These are phyloP conservation scores for Venustaconcha ellipsiformis DNA, from an alignment of 1,140 invertebrate species.

Conservation along the genomic window DNA sequence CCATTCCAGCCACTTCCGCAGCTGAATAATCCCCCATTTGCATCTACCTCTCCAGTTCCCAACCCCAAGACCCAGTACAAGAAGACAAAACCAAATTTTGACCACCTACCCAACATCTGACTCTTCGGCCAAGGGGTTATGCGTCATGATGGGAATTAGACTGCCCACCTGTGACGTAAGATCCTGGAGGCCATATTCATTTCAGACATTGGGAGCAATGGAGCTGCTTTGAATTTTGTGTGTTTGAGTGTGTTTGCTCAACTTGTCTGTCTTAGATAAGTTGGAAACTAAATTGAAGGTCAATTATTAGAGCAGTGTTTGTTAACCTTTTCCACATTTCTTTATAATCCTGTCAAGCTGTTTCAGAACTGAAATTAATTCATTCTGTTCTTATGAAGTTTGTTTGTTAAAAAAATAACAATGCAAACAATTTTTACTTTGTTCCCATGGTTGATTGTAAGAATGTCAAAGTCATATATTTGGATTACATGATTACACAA, in stretches of 20 bases:
- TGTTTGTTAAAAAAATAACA: neutral
- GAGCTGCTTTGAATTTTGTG: slow-evolving; percentile 31
- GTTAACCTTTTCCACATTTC: neutral
- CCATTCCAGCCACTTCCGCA: slow-evolving; percentile 44
- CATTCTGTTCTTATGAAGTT: neutral
- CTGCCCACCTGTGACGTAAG: slow-evolving; percentile 22
- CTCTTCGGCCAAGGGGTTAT: slow-evolving; percentile 67
- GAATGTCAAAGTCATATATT: no score
- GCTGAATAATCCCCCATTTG: slow-evolving; percentile 36
- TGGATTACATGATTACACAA: no score
- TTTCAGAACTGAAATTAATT: neutral
- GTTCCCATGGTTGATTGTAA: no score
- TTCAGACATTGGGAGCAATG: slow-evolving; percentile 39
- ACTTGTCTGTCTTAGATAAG: neutral
- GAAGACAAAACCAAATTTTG: slow-evolving; percentile 32
- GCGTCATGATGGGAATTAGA: slow-evolving; percentile 57
- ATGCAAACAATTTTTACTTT: no score
- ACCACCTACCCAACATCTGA: slow-evolving; percentile 66
- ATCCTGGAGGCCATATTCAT: slow-evolving; percentile 54
- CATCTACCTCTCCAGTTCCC: slow-evolving; percentile 54
- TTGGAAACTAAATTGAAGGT: slow-evolving; percentile 10
- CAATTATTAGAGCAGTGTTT: slow-evolving; percentile 4
- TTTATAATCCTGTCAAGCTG: neutral
- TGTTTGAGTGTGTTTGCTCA: neutral
- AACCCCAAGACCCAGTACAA: slow-evolving; percentile 34